A percentile compares a stretch with the other conserved stretches of the same genome.
phyloP scores from a whole-genome alignment of 2,797 vertebrate genomes.

The Gymnothorax reevesii region DNA sequence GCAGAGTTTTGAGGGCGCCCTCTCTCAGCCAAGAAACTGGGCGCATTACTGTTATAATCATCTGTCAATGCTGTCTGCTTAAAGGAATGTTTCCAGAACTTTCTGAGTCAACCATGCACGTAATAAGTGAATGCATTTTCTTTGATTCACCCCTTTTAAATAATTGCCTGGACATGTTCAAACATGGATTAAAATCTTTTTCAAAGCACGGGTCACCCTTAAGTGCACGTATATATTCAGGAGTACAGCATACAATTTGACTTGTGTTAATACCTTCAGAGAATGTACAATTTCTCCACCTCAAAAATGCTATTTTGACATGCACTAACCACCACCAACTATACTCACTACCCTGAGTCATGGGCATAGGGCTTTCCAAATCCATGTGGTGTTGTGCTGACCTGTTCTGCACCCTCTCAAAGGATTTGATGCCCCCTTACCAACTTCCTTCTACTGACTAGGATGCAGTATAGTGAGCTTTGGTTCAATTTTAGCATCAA shows the following conservation, averaged over 20 bases:
- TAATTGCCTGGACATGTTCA: neutral
- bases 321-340: neutral
- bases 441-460: neutral
- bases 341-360: neutral
- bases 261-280: neutral
- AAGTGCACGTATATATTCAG: neutral
- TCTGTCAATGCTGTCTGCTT: neutral
- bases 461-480: neutral
- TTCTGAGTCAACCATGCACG: neutral
- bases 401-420: slow-evolving; percentile 12
- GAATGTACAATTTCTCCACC: neutral
- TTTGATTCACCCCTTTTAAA: neutral
- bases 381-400: neutral
- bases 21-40: neutral
- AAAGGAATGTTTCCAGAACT: neutral
- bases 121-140: neutral
- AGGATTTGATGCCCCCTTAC: neutral
- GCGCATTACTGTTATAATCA: neutral
- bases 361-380: neutral
- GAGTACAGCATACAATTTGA: neutral
- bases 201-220: neutral
- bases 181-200: neutral
- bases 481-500: slow-evolving; percentile 25
- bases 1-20: neutral
- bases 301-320: neutral